phyloP scores from a whole-genome alignment of 2,888 invertebrate species.

The Chymomyza caudatula region DNA sequence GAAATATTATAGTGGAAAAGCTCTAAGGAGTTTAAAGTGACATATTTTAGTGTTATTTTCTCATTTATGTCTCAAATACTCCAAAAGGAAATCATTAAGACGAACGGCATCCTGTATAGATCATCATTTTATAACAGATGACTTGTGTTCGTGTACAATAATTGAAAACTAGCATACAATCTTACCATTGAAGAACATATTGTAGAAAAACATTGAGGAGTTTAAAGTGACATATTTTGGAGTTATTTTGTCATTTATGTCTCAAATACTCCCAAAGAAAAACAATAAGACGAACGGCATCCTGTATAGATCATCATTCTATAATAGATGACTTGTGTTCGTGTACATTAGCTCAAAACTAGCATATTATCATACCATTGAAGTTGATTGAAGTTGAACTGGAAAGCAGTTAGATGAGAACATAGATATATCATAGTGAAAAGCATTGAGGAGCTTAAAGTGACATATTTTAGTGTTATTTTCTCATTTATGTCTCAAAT shows the following conservation, averaged over 20 bases:
- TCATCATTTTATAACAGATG: conserved; percentile 31
- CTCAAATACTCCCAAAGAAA: conserved; percentile 31
- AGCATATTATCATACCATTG: not conserved
- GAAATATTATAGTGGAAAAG: too few relatives aligned
- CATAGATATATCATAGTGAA: not conserved
- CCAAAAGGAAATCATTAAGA: conserved; percentile 22
- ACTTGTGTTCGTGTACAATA: conserved; percentile 37
- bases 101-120: conserved; percentile 39
- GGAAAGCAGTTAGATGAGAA: too few relatives aligned
- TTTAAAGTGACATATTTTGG: conserved; percentile 30
- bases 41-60: too few relatives aligned
- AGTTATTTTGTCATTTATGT: conserved; percentile 10
- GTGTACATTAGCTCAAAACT: conserved; percentile 2
- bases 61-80: conserved; percentile 47
- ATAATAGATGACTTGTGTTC: conserved; percentile 44
- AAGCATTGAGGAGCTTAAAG: conserved; percentile 14
- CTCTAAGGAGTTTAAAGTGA: too few relatives aligned
- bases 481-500: conserved; percentile 22
- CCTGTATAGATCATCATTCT: conserved; percentile 30
- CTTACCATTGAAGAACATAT: conserved; percentile 10
- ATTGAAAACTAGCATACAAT: not conserved
- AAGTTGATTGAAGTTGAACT: too few relatives aligned
- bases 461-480: conserved; percentile 13
- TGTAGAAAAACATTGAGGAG: conserved; percentile 22
- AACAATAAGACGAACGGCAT: conserved; percentile 34